Base-by-base conservation (phyloP, 1,140 invertebrate species). In the Sycophaga agraensis region DNA sequence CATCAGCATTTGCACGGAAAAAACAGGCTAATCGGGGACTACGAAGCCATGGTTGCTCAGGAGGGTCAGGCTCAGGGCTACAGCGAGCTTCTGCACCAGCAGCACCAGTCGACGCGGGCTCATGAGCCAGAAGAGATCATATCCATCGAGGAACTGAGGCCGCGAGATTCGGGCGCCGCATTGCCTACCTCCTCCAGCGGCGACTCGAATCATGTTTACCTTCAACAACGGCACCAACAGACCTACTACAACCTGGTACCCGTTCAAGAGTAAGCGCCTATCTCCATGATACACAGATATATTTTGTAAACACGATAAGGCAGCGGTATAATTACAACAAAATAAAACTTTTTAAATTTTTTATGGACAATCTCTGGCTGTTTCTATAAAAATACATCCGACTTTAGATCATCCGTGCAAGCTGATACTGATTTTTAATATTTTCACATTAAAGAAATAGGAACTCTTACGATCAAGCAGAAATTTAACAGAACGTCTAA, bases 251-350 rank as follows among this genome's bases (percentile, higher is more conserved):
- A 75, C 65, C 68, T 80, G 14, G 64, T 71, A 12, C 62, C 71
- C 28, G 66, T 76, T 12, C 73, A 75, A 71, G 68, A 77, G 79
- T 81, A 73, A 80, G 76, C n/a, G n/a, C n/a, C n/a, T n/a, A n/a
- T n/a, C n/a, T n/a, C n/a, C n/a, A n/a, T n/a, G n/a, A n/a, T n/a
- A n/a, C n/a, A n/a, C n/a, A n/a, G n/a, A n/a, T n/a, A n/a, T n/a
- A n/a, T n/a, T n/a, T n/a, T n/a, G n/a, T n/a, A n/a, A n/a, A n/a
- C n/a, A n/a, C n/a, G n/a, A n/a, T n/a, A n/a, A n/a, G n/a, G n/a
- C n/a, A n/a, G n/a, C n/a, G n/a, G n/a, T n/a, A n/a, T n/a, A n/a
- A n/a, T n/a, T n/a, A n/a, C n/a, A n/a, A n/a, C n/a, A n/a, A n/a
- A n/a, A n/a, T n/a, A n/a, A n/a, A n/a, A n/a, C n/a, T n/a, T n/a